These are phyloP conservation scores for Rhizomys pruinosus DNA, from an alignment of 2,113 vertebrate genomes.

Conservation along the genomic window DNA sequence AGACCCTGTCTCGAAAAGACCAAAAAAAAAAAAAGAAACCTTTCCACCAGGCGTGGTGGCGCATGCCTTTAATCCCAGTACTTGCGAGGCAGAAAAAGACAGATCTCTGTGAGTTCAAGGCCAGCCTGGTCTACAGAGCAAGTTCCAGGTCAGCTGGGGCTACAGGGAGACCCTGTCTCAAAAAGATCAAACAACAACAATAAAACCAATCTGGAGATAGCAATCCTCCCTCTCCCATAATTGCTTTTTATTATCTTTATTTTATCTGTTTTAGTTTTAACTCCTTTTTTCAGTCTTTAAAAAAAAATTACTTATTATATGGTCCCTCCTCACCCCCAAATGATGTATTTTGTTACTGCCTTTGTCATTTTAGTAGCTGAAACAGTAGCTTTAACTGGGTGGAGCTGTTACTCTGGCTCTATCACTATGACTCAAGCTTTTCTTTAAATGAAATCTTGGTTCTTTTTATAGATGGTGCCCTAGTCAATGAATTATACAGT, in stretches of 20 bases:
- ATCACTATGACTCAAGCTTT: neutral
- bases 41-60: too few relatives aligned
- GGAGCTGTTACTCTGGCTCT: neutral
- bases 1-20: too few relatives aligned
- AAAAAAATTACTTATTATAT: neutral
- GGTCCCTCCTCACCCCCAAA: neutral
- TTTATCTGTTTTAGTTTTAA: neutral
- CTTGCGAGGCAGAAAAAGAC: too few relatives aligned
- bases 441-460: constrained; percentile 44
- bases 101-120: too few relatives aligned
- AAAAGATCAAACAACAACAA: too few relatives aligned
- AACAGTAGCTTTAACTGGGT: constrained; percentile 17
- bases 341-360: constrained; percentile 18
- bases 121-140: too few relatives aligned
- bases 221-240: neutral
- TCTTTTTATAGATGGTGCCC: constrained; percentile 87
- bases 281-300: neutral
- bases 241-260: neutral
- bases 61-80: too few relatives aligned
- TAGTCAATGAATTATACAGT: constrained; percentile 97
- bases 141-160: too few relatives aligned
- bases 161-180: too few relatives aligned
- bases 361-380: constrained; percentile 62
- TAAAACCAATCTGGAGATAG: neutral
- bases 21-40: too few relatives aligned